Percentiles rank a stretch among this genome's conserved stretches.
Conservation (phyloP, 2,888 invertebrate species). For the Neria commutata region DNA sequence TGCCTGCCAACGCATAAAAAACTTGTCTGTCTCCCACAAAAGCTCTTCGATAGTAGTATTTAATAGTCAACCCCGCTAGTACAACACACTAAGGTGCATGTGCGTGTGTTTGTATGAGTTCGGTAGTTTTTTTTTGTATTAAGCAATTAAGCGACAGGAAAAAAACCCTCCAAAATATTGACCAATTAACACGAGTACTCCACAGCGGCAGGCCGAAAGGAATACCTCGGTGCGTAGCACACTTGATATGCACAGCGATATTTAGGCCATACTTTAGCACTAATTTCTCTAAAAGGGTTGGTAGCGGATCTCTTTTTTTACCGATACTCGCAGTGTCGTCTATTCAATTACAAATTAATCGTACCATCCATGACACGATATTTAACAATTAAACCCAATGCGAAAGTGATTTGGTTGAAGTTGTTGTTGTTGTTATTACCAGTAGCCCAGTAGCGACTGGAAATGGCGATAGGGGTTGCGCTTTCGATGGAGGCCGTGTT, state of each 20-base stretch:
- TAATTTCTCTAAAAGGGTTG: slow-evolving; percentile 26
- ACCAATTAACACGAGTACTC: slow-evolving; percentile 48
- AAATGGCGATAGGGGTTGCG: neutral
- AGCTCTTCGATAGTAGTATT: neutral
- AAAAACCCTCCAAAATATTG: slow-evolving; percentile 49
- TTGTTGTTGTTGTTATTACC: slow-evolving; percentile 6
- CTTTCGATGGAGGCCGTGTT: neutral
- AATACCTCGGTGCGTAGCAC: neutral
- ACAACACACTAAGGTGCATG: neutral
- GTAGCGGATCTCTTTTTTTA: neutral
- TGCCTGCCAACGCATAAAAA: too few species aligned
- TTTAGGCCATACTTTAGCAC: neutral
- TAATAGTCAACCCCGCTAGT: too few species aligned
- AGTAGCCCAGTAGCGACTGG: slow-evolving; percentile 16
- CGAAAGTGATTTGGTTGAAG: neutral
- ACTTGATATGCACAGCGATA: neutral
- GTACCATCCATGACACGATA: neutral
- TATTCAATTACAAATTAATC: slow-evolving; percentile 10
- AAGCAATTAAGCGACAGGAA: slow-evolving; percentile 50
- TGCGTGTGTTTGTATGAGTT: neutral
- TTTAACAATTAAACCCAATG: neutral
- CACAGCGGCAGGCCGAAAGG: neutral
- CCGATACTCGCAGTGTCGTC: neutral
- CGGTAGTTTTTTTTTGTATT: slow-evolving; percentile 24
- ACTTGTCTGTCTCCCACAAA: too few species aligned